Evolutionary conservation across 2,113 vertebrate species (phyloP).

Genomic region (Lamprologus speciosus): DNA sequence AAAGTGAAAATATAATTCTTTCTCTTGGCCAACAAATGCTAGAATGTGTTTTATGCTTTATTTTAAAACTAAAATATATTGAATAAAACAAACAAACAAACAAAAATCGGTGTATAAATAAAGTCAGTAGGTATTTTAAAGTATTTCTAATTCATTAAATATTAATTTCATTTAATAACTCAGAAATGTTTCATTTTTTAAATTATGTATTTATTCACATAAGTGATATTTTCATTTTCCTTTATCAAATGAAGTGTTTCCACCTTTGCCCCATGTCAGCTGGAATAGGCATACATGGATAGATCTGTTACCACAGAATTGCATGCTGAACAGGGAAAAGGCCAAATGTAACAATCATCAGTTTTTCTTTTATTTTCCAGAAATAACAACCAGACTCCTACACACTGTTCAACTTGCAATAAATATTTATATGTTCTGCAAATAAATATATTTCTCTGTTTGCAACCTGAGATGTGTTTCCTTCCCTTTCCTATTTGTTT

Average conservation of each 20-base stretch:
- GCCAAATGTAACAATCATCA: neutral
- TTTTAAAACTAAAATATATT: neutral
- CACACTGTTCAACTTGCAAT: neutral
- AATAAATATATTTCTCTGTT: neutral
- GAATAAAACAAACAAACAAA: neutral
- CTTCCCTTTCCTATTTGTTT: neutral
- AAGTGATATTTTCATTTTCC: neutral
- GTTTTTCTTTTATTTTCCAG: neutral
- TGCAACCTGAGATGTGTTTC: neutral
- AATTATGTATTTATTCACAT: neutral
- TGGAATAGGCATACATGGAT: neutral
- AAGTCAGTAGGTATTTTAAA: neutral
- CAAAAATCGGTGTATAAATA: neutral
- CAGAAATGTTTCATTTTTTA: neutral
- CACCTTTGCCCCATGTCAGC: neutral
- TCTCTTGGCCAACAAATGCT: neutral
- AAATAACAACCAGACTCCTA: neutral
- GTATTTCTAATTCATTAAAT: neutral
- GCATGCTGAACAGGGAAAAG: neutral
- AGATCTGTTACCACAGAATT: neutral
- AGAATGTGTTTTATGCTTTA: neutral
- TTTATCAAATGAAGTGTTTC: neutral
- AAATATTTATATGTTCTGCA: neutral
- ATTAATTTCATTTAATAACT: neutral
- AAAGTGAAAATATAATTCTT: accelerated